Conservation (phyloP, 2,888 invertebrate species). For the Yponomeuta malinellus region DNA sequence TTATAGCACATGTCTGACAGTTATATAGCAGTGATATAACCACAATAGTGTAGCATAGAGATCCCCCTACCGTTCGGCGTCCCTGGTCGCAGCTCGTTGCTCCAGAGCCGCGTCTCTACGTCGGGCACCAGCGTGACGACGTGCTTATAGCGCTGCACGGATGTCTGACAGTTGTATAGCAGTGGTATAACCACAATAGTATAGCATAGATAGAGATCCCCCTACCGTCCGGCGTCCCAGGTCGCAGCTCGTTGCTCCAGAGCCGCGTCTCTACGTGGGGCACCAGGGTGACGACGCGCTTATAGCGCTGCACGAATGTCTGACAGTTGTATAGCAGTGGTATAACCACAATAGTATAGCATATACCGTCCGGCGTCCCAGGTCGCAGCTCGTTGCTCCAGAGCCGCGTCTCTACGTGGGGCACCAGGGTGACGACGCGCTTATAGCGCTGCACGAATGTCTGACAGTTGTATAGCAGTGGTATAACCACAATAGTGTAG, state of each 20-base stretch:
- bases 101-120: not conserved
- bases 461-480: not conserved
- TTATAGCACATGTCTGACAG: constrained; percentile 72
- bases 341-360: not conserved
- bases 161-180: too few relatives aligned
- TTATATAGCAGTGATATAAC: too few relatives aligned
- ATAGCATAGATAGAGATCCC: too few relatives aligned
- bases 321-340: not conserved
- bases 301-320: constrained; percentile 76
- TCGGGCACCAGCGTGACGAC: constrained; percentile 80
- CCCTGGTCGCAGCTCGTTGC: too few relatives aligned
- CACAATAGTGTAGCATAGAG: too few relatives aligned
- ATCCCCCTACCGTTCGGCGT: too few relatives aligned
- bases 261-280: constrained; percentile 93
- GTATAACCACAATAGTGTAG: not conserved
- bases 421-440: constrained; percentile 91
- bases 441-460: constrained; percentile 85
- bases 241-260: constrained; percentile 68
- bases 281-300: constrained; percentile 90
- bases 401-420: constrained; percentile 91
- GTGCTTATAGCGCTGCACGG: constrained; percentile 77
- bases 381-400: constrained; percentile 68
- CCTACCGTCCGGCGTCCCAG: constrained; percentile 49
- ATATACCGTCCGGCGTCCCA: constrained; percentile 49
- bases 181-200: not conserved